Evolutionary conservation across 2,888 invertebrate species (phyloP).

Genomic region (Drosophila longiperda): DNA sequence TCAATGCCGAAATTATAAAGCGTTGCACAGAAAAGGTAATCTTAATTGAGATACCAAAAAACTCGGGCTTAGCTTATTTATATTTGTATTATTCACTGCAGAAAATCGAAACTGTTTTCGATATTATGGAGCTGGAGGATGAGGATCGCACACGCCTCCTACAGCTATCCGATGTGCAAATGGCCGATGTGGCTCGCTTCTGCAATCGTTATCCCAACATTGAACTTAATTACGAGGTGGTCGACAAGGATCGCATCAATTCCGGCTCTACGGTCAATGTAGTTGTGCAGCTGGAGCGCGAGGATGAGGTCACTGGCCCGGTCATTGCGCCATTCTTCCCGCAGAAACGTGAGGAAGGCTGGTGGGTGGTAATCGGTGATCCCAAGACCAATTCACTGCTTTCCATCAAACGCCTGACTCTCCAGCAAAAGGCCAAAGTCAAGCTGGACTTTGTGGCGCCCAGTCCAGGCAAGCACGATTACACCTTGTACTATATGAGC

Average conservation of each 20-base stretch:
- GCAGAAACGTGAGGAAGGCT: slow-evolving; percentile 95
- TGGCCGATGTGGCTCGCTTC: slow-evolving; percentile 99
- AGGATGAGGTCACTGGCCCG: slow-evolving; percentile 98
- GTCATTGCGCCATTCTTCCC: slow-evolving; percentile 99
- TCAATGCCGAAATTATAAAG: slow-evolving; percentile 94
- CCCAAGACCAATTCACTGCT: slow-evolving; percentile 96
- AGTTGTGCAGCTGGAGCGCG: slow-evolving; percentile 95
- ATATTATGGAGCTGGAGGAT: slow-evolving; percentile 93
- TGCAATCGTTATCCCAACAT: slow-evolving; percentile 99
- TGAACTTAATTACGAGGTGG: slow-evolving; percentile 96
- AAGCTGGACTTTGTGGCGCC: slow-evolving; percentile 94
- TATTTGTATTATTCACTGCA: slow-evolving; percentile 41
- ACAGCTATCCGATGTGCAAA: slow-evolving; percentile 93
- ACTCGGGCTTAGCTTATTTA: fast-evolving
- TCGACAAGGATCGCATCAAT: slow-evolving; percentile 91
- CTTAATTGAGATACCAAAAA: fast-evolving
- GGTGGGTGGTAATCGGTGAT: slow-evolving; percentile 99
- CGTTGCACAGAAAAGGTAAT: slow-evolving; percentile 92
- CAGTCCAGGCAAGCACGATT: slow-evolving; percentile 93
- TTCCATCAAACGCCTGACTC: slow-evolving; percentile 97
- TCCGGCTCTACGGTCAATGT: slow-evolving; percentile 95
- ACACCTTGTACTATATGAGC: slow-evolving; percentile 99
- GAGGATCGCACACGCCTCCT: slow-evolving; percentile 92
- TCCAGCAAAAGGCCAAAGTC: slow-evolving; percentile 96
- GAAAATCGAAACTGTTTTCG: slow-evolving; percentile 90